Conservation (phyloP, 37 sponge, comb jelly and placozoan genomes). For the Amphimedon queenslandica region DNA sequence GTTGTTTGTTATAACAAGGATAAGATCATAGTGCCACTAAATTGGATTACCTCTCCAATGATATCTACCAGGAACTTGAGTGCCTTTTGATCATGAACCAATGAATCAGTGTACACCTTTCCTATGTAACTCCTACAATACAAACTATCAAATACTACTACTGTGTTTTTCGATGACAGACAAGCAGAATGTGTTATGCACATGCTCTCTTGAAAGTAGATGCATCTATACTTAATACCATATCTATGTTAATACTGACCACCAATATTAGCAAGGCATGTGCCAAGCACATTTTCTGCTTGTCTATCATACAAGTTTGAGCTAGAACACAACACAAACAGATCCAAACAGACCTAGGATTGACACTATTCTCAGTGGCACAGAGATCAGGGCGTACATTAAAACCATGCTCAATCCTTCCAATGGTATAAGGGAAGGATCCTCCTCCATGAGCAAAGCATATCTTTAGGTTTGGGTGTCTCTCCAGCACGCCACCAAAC, state of each 20-base stretch:
- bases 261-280: too few relatives aligned
- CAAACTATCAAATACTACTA: neutral
- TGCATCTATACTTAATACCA: too few relatives aligned
- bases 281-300: too few relatives aligned
- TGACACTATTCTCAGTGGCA: slow-evolving; percentile 78
- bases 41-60: slow-evolving; percentile 77
- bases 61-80: slow-evolving; percentile 60
- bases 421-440: slow-evolving; percentile 83
- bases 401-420: slow-evolving; percentile 83
- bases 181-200: neutral
- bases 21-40: too few relatives aligned
- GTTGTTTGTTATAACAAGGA: too few relatives aligned
- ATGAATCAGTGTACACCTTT: slow-evolving; percentile 78
- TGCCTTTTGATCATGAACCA: slow-evolving; percentile 79
- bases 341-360: slow-evolving; percentile 54
- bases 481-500: slow-evolving; percentile 91
- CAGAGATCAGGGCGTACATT: slow-evolving; percentile 88
- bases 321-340: slow-evolving; percentile 16
- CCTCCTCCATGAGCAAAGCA: slow-evolving; percentile 95
- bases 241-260: too few relatives aligned
- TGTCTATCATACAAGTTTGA: too few relatives aligned
- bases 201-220: too few relatives aligned
- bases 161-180: neutral
- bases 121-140: slow-evolving; percentile 76
- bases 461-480: slow-evolving; percentile 68